Evolutionary conservation across 2,888 invertebrate species (phyloP).

Genomic region (Elysia crispata): DNA sequence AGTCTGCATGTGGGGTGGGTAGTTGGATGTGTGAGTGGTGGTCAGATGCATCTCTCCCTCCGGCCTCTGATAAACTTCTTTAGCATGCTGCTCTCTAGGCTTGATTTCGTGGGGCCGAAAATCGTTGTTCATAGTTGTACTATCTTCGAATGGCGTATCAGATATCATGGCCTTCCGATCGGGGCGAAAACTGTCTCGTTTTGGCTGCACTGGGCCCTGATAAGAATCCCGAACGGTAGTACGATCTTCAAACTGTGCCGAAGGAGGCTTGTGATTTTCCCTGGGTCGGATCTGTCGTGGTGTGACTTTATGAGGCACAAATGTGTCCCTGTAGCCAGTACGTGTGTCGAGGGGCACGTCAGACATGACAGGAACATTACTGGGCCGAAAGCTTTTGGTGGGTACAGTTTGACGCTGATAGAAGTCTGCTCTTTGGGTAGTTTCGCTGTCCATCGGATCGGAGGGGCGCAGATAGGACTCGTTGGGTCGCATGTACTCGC

Average conservation of each 20-base stretch:
- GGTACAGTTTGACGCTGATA: conserved; percentile 44
- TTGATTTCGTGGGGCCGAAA: conserved; percentile 56
- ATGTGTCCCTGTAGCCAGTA: conserved; percentile 58
- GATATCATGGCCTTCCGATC: conserved; percentile 51
- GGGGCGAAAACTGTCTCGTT: conserved; percentile 70
- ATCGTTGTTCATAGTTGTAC: conserved; percentile 58
- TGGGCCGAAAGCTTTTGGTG: conserved; percentile 47
- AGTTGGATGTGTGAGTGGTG: conserved; percentile 57
- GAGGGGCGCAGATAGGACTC: conserved; percentile 29
- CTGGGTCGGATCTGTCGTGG: conserved; percentile 48
- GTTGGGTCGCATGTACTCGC: conserved; percentile 46
- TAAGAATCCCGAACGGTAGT: conserved; percentile 66
- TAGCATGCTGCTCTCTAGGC: conserved; percentile 35
- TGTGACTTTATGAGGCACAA: conserved; percentile 52
- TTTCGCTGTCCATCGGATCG: conserved; percentile 46
- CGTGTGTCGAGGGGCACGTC: conserved; percentile 48
- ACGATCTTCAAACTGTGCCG: conserved; percentile 42
- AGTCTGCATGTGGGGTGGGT: conserved; percentile 13
- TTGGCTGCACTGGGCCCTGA: conserved; percentile 56
- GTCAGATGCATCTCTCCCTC: conserved; percentile 68
- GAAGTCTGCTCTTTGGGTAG: conserved; percentile 68
- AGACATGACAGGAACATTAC: conserved; percentile 56
- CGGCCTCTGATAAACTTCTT: conserved; percentile 58
- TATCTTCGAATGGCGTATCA: conserved; percentile 57
- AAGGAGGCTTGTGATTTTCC: conserved; percentile 32